phyloP scores from a whole-genome alignment of 2,888 invertebrate species.

The Morpho helenor region DNA sequence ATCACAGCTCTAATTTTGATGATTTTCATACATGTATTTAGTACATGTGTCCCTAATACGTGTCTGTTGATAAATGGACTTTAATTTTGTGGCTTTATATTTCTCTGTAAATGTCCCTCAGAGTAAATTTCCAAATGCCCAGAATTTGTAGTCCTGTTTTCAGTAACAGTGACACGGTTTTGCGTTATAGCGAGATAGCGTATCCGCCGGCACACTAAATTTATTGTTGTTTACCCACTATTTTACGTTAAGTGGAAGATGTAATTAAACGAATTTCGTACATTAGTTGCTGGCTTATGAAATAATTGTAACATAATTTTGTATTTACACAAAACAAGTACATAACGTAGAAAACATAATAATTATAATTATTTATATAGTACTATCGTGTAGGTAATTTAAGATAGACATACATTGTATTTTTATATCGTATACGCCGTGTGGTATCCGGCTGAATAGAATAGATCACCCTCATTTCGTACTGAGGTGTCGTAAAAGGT shows the following conservation, averaged over 20 bases:
- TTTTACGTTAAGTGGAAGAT: constrained; percentile 47
- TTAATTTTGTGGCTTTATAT: constrained; percentile 10
- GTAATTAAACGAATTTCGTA: constrained; percentile 33
- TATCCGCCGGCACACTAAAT: constrained; percentile 46
- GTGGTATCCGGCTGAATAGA: too few species aligned
- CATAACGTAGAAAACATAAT: too few species aligned
- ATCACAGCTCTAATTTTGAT: too few species aligned
- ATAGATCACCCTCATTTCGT: too few species aligned
- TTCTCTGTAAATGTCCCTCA: constrained; percentile 7
- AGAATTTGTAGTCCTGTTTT: constrained; percentile 27
- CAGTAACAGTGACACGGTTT: constrained; percentile 30
- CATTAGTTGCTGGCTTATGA: constrained; percentile 2
- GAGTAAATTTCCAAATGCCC: constrained; percentile 12
- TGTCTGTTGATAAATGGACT: constrained; percentile 8
- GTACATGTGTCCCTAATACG: neutral
- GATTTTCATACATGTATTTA: too few species aligned
- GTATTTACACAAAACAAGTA: too few species aligned
- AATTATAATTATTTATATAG: too few species aligned
- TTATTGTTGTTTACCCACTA: constrained; percentile 54
- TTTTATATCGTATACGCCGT: too few species aligned
- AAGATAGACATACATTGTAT: too few species aligned
- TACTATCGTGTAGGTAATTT: too few species aligned
- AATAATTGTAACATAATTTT: neutral
- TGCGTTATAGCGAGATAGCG: constrained; percentile 40
- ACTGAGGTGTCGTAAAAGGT: too few species aligned